Base-by-base conservation (phyloP, 1,140 invertebrate genomes). In the Scaptomyza montana region DNA sequence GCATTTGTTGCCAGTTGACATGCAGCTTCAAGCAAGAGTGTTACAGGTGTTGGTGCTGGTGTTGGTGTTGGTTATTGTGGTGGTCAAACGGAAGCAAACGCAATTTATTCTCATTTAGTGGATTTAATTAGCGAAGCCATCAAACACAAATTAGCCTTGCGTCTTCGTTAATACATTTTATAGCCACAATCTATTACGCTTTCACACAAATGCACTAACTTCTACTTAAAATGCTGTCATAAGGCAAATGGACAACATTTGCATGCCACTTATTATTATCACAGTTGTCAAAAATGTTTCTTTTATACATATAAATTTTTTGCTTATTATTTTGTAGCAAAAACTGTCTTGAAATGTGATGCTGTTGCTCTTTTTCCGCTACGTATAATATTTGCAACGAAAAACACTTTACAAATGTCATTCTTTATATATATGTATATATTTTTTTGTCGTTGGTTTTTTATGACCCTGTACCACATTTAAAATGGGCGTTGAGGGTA, bases 71-170 rank as follows among this genome's bases (percentile, higher is more conserved):
- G 2, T 7, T 33, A 1, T 7, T 7, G 30, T 33, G 2, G 30
- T 1, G 30, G 1, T 33, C n/a, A 28, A 66, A 61, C 62, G 55
- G 75, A 87, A 76, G 82, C 63, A 70, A 62, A 78, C 75, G 74
- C 85, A 71, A 80, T 84, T 84, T 89, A 1, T 80, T 84, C 79
- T 71, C 82, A 84, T 89, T 89, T 79, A 89, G 89, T 89, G 80
- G 73, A 74, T 89, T 89, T 89, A 89, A 84, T 89, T 87, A 87
- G 78, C 74, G 87, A 89, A 89, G 74, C 80, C 84, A 84, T 89
- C 84, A 74, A 77, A 57, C 84, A 70, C 84, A 89, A 89, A 84
- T 89, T 84, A 89, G 84, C 70, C 70, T 75, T 80, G 74, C 63
- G 69, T 75, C 79, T 89, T 89, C 84, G 77, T 89, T 87, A 87